These are phyloP conservation scores for Drosophila nasuta DNA, from an alignment of 1,140 invertebrate species.

Conservation along the genomic window DNA sequence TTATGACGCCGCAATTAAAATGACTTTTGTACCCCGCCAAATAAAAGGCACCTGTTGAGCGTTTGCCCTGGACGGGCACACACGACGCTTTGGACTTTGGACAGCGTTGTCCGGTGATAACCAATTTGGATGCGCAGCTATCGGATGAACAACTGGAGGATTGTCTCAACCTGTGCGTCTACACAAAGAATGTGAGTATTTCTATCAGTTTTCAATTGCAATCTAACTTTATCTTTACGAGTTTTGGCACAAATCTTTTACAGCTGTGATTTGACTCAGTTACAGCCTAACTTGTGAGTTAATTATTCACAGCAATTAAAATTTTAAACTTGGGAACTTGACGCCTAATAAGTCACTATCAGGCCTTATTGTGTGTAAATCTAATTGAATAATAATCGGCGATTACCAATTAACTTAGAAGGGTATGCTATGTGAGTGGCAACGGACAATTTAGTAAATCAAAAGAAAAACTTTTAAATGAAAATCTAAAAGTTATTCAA, in stretches of 20 bases:
- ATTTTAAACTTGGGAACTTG: neutral
- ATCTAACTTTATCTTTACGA: neutral
- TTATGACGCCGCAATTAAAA: slow-evolving; percentile 31
- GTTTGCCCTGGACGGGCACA: slow-evolving; percentile 61
- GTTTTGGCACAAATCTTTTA: neutral
- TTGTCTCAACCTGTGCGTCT: slow-evolving; percentile 78
- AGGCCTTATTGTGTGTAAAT: neutral
- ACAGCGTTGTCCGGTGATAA: slow-evolving; percentile 79
- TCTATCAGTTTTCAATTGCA: neutral
- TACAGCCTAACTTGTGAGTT: neutral
- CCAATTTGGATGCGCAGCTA: slow-evolving; percentile 47
- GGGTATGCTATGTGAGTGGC: too few relatives aligned
- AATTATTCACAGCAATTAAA: too few relatives aligned
- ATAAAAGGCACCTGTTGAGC: slow-evolving; percentile 63
- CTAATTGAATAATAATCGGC: neutral
- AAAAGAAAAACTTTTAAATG: neutral
- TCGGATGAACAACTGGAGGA: slow-evolving; percentile 74
- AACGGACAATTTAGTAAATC: neutral
- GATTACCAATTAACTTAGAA: too few relatives aligned
- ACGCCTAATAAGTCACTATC: neutral
- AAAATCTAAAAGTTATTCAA: too few relatives aligned
- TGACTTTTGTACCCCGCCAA: neutral
- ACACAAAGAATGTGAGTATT: slow-evolving; percentile 78
- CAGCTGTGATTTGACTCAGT: neutral
- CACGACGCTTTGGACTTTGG: slow-evolving; percentile 68